Evolutionary conservation across 2,888 invertebrate genomes (phyloP), one percentile per base, ranked within the genome.

Genomic region (Aproaerema taeniolella): DNA sequence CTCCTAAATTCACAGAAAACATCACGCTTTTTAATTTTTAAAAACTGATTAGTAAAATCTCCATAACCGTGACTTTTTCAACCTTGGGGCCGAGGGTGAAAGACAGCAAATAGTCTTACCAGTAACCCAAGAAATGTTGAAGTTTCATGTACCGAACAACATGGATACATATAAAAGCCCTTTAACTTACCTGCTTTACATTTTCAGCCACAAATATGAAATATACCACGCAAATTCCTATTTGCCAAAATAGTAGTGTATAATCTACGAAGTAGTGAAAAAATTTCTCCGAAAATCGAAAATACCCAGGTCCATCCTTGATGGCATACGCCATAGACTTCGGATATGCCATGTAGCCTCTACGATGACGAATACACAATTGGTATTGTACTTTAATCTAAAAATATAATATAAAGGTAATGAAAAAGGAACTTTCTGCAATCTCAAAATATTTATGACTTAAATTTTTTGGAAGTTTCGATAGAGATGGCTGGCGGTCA

Each of bases 211-310:
- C 90, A 67, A 95, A 95, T 12, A 95, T 91, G 45, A 93, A 89
- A 79, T 95, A 96, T 12, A 96, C 94, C 65, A 94, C 93, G 71
- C 96, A 96, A 55, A 96, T 93, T 40, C 96, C 96, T 46, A 96
- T 80, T 77, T 97, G 96, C 68, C 96, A 96, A 24, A 92, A 61
- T 50, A 95, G 78, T 38, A 92, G 81, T 50, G 91, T 89, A 30
- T 69, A 65, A 55, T 91, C 90, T 8, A 91, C 89, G 41, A 90
- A 78, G 60, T 70, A 73, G 68, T 81, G 81, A 29, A 85, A 70
- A n/a, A 53, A 43, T 11, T 44, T 46, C 0, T 91, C 89, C 46
- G 89, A 82, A 55, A 79, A 76, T 47, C 87, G 86, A 11, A 70
- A 4, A 13, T 36, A 56, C 0, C 48, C 48, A 0, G 95, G 95